phyloP scores from a whole-genome alignment of 2,113 vertebrate genomes.

The Indri indri region DNA sequence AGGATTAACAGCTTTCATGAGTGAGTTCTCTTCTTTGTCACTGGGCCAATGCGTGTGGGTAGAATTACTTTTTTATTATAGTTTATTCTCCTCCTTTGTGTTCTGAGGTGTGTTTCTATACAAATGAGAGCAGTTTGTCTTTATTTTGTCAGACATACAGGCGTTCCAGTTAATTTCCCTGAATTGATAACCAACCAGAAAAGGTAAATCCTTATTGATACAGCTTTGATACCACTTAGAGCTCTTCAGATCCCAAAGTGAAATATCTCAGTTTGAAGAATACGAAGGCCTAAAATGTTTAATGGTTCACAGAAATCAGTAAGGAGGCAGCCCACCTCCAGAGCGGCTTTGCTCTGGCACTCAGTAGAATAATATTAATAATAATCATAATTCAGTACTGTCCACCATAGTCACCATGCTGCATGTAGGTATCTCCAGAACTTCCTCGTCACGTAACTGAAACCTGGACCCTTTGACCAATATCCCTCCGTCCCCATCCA shows the following conservation, averaged over 20 bases:
- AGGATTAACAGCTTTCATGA: background rate
- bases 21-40: background rate
- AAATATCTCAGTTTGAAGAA: slow-evolving; percentile 25
- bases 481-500: background rate
- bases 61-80: no score
- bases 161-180: slow-evolving; percentile 11
- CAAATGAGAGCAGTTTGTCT: slow-evolving; percentile 41
- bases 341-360: background rate
- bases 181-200: background rate
- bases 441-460: background rate
- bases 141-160: background rate
- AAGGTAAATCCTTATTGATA: background rate
- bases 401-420: background rate
- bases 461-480: background rate
- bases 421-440: background rate
- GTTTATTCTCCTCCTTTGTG: background rate
- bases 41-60: no score
- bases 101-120: background rate
- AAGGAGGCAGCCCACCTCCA: background rate
- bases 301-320: slow-evolving; percentile 4
- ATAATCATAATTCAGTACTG: background rate
- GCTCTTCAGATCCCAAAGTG: slow-evolving; percentile 23
- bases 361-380: no score
- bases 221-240: background rate
- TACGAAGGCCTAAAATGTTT: background rate